A percentile compares a stretch with the other conserved stretches of the same genome.
phyloP scores from a whole-genome alignment of 2,113 vertebrate genomes.

The Meleagris gallopavo region DNA sequence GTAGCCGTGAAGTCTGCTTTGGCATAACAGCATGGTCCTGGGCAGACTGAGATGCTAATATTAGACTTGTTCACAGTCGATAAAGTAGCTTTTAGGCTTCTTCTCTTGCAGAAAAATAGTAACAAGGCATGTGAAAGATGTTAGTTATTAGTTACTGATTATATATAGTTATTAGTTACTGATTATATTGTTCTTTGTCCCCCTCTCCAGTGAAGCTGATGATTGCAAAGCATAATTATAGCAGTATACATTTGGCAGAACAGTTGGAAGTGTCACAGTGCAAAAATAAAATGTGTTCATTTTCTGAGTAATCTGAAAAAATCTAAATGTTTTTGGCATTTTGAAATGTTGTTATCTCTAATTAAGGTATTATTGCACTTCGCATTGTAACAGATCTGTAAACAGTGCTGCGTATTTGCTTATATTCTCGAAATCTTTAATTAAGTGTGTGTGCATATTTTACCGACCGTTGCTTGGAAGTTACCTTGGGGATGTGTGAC shows the following conservation, averaged over 20 bases:
- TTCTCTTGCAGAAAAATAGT: slow-evolving; percentile 37
- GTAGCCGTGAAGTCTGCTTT: neutral
- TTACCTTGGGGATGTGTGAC: slow-evolving; percentile 11
- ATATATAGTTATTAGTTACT: slow-evolving; percentile 55
- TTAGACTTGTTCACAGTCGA: neutral
- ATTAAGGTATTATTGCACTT: slow-evolving; percentile 67
- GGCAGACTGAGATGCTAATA: neutral
- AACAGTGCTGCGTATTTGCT: slow-evolving; percentile 66
- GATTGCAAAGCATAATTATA: slow-evolving; percentile 61
- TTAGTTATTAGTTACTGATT: slow-evolving; percentile 58
- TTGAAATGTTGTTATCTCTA: slow-evolving; percentile 62
- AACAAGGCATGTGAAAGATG: slow-evolving; percentile 39
- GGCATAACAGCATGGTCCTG: neutral
- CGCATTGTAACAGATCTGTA: slow-evolving; percentile 49
- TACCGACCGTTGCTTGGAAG: slow-evolving; percentile 6
- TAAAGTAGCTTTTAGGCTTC: slow-evolving; percentile 5
- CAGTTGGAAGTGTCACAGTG: slow-evolving; percentile 73
- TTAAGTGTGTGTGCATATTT: neutral
- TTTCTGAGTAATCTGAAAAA: slow-evolving; percentile 61
- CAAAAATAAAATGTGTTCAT: slow-evolving; percentile 70
- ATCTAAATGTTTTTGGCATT: slow-evolving; percentile 54
- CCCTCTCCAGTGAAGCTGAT: slow-evolving; percentile 46
- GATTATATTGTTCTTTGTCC: slow-evolving; percentile 71
- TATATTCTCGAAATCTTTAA: slow-evolving; percentile 16
- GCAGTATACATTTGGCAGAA: slow-evolving; percentile 70